Evolutionary conservation across 2,113 vertebrate species (phyloP).

Genomic region (Numenius arquata): DNA sequence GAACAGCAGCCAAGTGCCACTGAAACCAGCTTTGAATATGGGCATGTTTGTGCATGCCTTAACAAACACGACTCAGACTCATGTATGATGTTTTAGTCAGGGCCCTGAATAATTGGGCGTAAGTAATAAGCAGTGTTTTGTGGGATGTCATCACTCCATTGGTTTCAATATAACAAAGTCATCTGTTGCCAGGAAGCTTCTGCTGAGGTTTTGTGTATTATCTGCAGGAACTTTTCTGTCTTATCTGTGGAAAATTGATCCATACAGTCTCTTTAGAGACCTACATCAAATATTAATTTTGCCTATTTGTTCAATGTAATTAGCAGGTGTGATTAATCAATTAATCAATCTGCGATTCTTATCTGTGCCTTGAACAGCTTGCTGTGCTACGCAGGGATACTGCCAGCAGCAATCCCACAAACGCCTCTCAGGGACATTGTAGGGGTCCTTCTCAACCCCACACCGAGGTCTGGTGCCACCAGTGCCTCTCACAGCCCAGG

Average conservation of each 20-base stretch:
- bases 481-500: background rate
- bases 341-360: slow-evolving; percentile 54
- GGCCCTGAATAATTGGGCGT: background rate
- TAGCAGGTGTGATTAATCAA: slow-evolving; percentile 64
- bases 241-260: slow-evolving; percentile 66
- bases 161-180: background rate
- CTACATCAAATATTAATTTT: slow-evolving; percentile 55
- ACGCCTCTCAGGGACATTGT: background rate
- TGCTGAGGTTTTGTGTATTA: background rate
- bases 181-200: background rate
- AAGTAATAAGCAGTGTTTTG: background rate
- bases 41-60: background rate
- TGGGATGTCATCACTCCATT: background rate
- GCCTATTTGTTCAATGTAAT: slow-evolving; percentile 42
- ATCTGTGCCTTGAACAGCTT: background rate
- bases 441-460: background rate
- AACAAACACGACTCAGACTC: background rate
- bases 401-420: background rate
- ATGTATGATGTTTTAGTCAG: background rate
- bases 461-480: rapidly evolving
- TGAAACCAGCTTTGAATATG: background rate
- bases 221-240: slow-evolving; percentile 20
- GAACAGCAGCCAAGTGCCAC: slow-evolving; percentile 13
- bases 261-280: slow-evolving; percentile 23
- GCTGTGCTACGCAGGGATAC: background rate